phyloP scores from a whole-genome alignment of 2,888 invertebrate genomes.

The Tetragonisca angustula region DNA sequence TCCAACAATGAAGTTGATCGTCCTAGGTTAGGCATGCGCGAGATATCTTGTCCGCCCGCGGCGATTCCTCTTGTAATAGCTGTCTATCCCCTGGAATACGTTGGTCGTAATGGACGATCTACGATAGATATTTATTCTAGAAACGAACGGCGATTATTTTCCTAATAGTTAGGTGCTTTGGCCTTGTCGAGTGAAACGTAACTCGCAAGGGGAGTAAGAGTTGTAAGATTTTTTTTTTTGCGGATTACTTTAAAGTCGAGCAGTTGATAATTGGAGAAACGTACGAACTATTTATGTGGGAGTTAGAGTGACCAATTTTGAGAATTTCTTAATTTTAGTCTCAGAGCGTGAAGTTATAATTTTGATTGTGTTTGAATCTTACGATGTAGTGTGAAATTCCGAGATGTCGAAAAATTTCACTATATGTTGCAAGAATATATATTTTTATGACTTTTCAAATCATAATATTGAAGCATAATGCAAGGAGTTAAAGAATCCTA shows the following conservation, averaged over 20 bases:
- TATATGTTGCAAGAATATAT: too few species aligned
- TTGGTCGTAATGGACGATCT: constrained; percentile 35
- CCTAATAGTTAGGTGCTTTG: background rate
- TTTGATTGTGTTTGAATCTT: too few species aligned
- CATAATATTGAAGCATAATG: background rate
- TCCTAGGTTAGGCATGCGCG: constrained; percentile 60
- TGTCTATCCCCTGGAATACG: constrained; percentile 21
- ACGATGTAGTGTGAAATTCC: too few species aligned
- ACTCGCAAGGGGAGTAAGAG: background rate
- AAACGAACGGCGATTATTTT: constrained; percentile 38
- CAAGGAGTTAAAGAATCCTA: background rate
- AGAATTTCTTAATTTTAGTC: too few species aligned
- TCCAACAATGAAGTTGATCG: constrained; percentile 67
- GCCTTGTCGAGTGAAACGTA: constrained; percentile 15
- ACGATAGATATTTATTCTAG: constrained; percentile 48
- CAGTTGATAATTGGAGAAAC: background rate
- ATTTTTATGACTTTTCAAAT: background rate
- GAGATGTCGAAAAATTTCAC: too few species aligned
- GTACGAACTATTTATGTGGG: background rate
- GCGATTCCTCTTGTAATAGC: constrained; percentile 51
- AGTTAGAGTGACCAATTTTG: background rate
- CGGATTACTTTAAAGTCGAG: background rate
- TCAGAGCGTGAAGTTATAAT: too few species aligned
- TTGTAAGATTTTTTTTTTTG: too few species aligned
- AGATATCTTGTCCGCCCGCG: constrained; percentile 47